Evolutionary conservation across 23 tunicate species (phyloP).

Genomic region (Corella eumyota): DNA sequence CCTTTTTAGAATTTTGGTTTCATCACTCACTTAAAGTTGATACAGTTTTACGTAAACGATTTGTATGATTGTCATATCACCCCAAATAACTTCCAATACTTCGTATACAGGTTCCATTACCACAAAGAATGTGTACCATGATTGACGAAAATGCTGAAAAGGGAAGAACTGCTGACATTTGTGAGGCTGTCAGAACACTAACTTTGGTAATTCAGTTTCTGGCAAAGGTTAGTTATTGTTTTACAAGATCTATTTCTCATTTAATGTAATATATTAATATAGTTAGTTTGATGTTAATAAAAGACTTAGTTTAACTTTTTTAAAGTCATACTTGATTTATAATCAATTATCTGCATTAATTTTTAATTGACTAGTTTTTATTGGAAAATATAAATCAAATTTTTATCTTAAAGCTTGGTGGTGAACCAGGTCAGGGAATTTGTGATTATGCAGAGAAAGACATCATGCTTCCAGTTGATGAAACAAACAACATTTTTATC

Average conservation of each 20-base stretch:
- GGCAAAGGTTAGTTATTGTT: constrained; percentile 23
- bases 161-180: constrained; percentile 22
- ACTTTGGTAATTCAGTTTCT: constrained; percentile 31
- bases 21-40: no score
- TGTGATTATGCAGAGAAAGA: constrained; percentile 46
- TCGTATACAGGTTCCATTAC: constrained; percentile 19
- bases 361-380: no score
- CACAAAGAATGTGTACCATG: constrained; percentile 8
- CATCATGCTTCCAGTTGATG: constrained; percentile 30
- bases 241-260: neutral
- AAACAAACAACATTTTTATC: constrained; percentile 36
- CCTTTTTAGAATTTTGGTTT: no score
- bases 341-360: no score
- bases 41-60: no score
- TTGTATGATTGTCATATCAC: no score
- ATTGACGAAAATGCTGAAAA: constrained; percentile 10
- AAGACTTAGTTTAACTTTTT: neutral
- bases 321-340: no score
- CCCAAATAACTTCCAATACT: no score
- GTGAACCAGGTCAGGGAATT: constrained; percentile 10
- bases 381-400: neutral
- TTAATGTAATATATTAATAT: neutral
- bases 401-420: constrained; percentile 11
- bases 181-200: constrained; percentile 45
- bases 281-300: neutral